phyloP scores from a whole-genome alignment of 2,797 vertebrate genomes.

The Oryzias dopingdopingensis region DNA sequence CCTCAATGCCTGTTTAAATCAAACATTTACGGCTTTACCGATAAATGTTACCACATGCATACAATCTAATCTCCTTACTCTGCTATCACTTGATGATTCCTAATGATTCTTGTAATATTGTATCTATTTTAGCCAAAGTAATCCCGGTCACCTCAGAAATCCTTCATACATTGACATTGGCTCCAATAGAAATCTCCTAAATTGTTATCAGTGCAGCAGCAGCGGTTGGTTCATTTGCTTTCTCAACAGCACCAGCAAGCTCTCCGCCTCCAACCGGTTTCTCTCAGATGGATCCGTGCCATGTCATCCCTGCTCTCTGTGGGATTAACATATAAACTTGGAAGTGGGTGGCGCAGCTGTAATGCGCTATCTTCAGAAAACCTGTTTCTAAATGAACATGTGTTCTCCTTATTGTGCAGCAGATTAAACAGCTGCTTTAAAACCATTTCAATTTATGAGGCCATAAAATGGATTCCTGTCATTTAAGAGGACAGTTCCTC shows the following conservation, averaged over 20 bases:
- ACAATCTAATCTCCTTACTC: too few relatives aligned
- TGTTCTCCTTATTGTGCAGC: not conserved
- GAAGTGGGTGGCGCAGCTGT: conserved; percentile 9
- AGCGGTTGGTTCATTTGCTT: conserved; percentile 1
- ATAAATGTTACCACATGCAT: too few relatives aligned
- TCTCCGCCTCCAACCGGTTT: conserved; percentile 8
- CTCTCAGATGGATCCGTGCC: conserved; percentile 15
- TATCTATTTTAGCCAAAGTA: too few relatives aligned
- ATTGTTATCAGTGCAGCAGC: conserved; percentile 2
- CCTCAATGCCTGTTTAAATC: not conserved
- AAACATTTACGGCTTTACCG: not conserved
- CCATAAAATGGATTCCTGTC: not conserved
- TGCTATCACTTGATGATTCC: too few relatives aligned
- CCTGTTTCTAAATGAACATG: conserved; percentile 2
- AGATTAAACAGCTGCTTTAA: not conserved
- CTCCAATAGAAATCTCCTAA: conserved; percentile 3
- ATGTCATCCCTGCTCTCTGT: conserved; percentile 13
- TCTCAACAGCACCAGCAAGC: conserved; percentile 8
- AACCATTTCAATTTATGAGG: not conserved
- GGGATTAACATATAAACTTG: conserved; percentile 38
- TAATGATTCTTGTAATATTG: too few relatives aligned
- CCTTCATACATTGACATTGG: not conserved
- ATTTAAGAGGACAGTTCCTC: not conserved
- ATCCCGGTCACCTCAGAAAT: not conserved
- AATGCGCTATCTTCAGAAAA: conserved; percentile 2